Percentiles rank a stretch among this genome's conserved stretches.
Evolutionary conservation across 2,113 vertebrate species (phyloP).

Genomic region (Gallinago jamesoni): DNA sequence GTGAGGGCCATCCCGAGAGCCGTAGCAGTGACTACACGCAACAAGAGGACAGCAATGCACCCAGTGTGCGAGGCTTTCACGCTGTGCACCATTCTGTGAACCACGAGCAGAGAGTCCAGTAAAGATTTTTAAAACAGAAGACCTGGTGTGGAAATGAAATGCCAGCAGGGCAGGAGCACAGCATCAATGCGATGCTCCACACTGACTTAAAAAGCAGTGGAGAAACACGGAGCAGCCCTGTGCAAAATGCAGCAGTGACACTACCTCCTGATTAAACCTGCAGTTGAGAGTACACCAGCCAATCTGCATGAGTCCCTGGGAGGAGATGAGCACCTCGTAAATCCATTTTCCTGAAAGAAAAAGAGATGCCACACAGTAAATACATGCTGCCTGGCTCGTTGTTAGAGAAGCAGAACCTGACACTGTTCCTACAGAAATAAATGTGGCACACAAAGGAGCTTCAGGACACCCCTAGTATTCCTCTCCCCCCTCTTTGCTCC

Average conservation of each 20-base stretch:
- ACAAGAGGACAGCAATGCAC: neutral
- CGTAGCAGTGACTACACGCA: fast-evolving
- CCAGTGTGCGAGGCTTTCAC: neutral
- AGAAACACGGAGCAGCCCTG: neutral
- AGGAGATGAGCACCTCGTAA: constrained; percentile 98
- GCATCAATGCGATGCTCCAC: neutral
- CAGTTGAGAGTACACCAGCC: constrained; percentile 98
- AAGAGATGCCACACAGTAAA: neutral
- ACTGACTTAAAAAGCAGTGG: neutral
- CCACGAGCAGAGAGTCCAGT: neutral
- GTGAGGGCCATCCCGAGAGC: neutral
- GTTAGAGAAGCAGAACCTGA: neutral
- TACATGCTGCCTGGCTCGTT: neutral
- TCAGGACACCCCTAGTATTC: neutral
- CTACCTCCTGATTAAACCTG: constrained; percentile 98
- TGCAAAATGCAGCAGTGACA: neutral
- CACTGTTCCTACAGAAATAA: neutral
- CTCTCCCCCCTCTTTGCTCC: neutral
- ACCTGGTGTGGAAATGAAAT: neutral
- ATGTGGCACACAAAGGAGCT: neutral
- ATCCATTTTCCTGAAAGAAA: constrained; percentile 91
- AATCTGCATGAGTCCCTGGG: constrained; percentile 98
- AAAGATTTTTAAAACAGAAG: neutral
- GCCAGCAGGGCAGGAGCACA: neutral
- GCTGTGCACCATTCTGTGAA: neutral